Evolutionary conservation across 1,140 invertebrate species (phyloP).

Genomic region (Pantala flavescens): DNA sequence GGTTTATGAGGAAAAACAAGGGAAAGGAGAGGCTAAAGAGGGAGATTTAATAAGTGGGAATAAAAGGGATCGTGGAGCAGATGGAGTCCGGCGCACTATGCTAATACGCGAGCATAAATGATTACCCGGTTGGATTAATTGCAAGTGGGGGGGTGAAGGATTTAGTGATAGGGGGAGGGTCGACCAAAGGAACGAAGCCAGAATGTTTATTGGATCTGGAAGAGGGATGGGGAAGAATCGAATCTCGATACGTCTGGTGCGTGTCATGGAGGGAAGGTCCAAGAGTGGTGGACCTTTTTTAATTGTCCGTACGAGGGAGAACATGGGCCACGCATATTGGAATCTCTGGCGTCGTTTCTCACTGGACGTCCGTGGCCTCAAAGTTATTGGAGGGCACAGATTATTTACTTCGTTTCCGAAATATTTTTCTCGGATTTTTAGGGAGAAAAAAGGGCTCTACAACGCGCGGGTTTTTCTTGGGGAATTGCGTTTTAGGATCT

Average conservation of each 20-base stretch:
- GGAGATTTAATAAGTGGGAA: neutral
- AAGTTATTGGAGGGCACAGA: too few relatives aligned
- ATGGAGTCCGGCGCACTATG: neutral
- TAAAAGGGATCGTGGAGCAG: neutral
- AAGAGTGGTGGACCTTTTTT: neutral
- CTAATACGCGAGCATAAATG: constrained; percentile 3
- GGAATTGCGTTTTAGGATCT: too few relatives aligned
- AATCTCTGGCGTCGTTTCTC: neutral
- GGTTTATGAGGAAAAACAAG: neutral
- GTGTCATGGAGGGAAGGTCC: neutral
- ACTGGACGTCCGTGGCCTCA: neutral
- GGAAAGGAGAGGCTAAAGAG: neutral
- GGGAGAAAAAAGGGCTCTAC: too few relatives aligned
- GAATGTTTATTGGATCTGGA: constrained; percentile 9
- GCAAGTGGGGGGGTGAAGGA: neutral
- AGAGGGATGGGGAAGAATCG: neutral
- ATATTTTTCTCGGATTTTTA: too few relatives aligned
- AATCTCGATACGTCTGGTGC: neutral
- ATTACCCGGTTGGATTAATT: constrained; percentile 7
- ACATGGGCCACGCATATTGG: neutral
- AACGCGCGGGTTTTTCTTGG: too few relatives aligned
- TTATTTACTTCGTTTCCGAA: too few relatives aligned
- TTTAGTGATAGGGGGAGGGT: neutral
- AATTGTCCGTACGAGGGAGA: neutral
- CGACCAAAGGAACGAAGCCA: neutral